Base-by-base conservation (phyloP, 35 echinoderm and acorn worm species). In the Apostichopus californicus region DNA sequence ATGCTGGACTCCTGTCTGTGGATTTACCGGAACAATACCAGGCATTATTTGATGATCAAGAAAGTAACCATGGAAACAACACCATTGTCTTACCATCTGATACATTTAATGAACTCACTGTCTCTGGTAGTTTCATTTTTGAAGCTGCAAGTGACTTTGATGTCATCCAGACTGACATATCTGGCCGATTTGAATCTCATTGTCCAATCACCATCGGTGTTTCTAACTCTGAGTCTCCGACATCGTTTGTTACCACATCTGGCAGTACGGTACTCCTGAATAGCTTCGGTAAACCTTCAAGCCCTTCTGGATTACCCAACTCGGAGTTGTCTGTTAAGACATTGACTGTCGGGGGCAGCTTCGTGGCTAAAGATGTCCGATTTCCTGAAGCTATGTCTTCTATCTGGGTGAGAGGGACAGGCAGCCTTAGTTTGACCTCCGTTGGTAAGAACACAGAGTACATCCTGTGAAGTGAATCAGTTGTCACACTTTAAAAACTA, bases 111-210 rank as follows among this genome's bases (percentile, higher is more conserved):
- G 34, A 46, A 46, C 34, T 46, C 34, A 46, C 34, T 3, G 34
- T 46, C 34, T 46, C 34, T 46, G 34, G 34, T 46, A 46, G 17
- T 17, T 83, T 83, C n/a, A 83, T 34, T 18, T 83, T 83, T 83
- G 80, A 83, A n/a, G 34, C 80, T 17, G 80, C 80, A 9, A 83
- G 80, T 56, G 34, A 83, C 46, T 56, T 83, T 10, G 80, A 83
- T 56, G 80, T 83, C 17, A 18, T 83, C 80, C 1, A 83, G 46
- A 56, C 55, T 46, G 53, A 56, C 34, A 13, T 83, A 12, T 83
- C 80, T 14, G 80, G 80, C 14, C 55, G 13, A 18, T 83, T 83
- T 83, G 80, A 83, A 55, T 8, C 80, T 14, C 55, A 55, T 53
- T 55, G 80, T 56, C 80, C 80, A 14, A 56, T 83, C 55, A 46